A percentile compares a stretch with the other conserved stretches of the same genome.
Evolutionary conservation across 37 sponge, comb jelly and placozoan genomes (phyloP).

Genomic region (Cliona cf. orientalis): DNA sequence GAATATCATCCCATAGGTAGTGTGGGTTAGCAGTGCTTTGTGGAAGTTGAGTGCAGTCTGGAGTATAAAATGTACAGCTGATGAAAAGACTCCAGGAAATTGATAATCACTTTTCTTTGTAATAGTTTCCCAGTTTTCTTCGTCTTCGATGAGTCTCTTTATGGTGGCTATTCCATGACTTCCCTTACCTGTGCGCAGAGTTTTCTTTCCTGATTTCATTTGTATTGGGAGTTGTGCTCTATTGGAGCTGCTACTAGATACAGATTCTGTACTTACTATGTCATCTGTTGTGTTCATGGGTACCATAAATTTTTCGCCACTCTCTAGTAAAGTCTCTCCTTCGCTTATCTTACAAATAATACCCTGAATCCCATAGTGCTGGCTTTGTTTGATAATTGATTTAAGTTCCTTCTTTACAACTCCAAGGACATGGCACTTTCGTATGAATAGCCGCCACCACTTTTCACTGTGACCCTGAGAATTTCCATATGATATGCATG

Average conservation of each 20-base stretch:
- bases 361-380: slow-evolving; percentile 1
- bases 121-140: slow-evolving; percentile 32
- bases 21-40: background rate
- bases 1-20: slow-evolving; percentile 23
- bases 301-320: background rate
- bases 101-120: slow-evolving; percentile 20
- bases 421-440: slow-evolving; percentile 21
- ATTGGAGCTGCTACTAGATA: no score
- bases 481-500: slow-evolving; percentile 15
- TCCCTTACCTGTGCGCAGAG: slow-evolving; percentile 26
- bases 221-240: no score
- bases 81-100: slow-evolving; percentile 21
- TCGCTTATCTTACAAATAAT: background rate
- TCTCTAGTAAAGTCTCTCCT: background rate
- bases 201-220: no score
- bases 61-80: background rate
- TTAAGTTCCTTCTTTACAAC: background rate
- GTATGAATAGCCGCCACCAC: background rate
- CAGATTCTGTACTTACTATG: background rate
- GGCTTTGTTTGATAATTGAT: slow-evolving; percentile 1
- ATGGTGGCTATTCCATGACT: background rate
- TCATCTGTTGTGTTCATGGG: background rate
- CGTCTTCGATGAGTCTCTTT: background rate
- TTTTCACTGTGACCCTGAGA: background rate
- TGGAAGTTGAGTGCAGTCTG: background rate